Evolutionary conservation across 2,113 vertebrate species (phyloP).

Genomic region (Fulica atra): DNA sequence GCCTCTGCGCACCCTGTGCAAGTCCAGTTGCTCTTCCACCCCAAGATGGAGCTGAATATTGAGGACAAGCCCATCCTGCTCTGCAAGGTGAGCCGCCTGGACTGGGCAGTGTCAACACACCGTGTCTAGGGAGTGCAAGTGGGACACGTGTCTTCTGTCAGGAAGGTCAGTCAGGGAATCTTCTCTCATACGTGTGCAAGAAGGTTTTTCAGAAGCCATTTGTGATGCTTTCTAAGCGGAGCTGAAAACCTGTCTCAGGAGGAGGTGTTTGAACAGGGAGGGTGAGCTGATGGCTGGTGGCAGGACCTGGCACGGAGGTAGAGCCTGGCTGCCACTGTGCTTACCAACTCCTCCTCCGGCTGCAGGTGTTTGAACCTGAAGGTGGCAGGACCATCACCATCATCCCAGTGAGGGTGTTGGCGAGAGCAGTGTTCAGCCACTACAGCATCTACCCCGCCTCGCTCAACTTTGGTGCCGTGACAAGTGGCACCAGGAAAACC

Average conservation of each 20-base stretch:
- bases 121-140: accelerated
- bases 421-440: conserved; percentile 79
- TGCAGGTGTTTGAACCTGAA: conserved; percentile 85
- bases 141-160: neutral
- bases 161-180: neutral
- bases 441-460: conserved; percentile 81
- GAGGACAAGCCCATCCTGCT: conserved; percentile 78
- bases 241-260: neutral
- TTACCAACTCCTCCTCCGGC: neutral
- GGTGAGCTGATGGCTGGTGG: neutral
- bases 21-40: conserved; percentile 80
- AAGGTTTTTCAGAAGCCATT: neutral
- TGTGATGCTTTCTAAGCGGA: neutral
- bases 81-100: conserved; percentile 81
- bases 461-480: conserved; percentile 82
- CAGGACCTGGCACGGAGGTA: no score
- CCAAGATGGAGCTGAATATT: conserved; percentile 78
- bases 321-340: neutral
- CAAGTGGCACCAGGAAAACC: conserved; percentile 73
- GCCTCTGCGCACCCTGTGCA: conserved; percentile 63
- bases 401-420: conserved; percentile 80
- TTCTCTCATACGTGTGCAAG: neutral
- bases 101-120: neutral
- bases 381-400: conserved; percentile 75
- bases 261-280: neutral